These are phyloP conservation scores for Thera britannica DNA, from an alignment of 2,888 invertebrate species.

Conservation along the genomic window DNA sequence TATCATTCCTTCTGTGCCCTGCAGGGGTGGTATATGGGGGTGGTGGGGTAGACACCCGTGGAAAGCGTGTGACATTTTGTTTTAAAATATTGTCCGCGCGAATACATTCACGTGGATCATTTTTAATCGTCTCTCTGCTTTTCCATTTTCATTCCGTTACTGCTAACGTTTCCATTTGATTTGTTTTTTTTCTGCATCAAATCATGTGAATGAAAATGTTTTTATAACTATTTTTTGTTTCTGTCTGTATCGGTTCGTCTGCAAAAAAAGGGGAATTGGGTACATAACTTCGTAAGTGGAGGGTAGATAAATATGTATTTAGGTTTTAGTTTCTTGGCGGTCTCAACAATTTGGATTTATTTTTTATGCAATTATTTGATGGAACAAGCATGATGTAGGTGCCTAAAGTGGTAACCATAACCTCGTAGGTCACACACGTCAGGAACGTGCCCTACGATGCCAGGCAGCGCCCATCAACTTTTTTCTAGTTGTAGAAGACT, in stretches of 20 bases:
- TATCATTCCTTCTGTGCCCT: conserved; percentile 35
- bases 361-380: too few species aligned
- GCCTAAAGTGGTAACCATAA: too few species aligned
- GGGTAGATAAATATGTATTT: too few species aligned
- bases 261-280: too few species aligned
- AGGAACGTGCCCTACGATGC: too few species aligned
- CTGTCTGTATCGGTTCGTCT: neutral
- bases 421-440: too few species aligned
- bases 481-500: too few species aligned
- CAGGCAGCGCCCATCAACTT: too few species aligned
- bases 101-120: conserved; percentile 82
- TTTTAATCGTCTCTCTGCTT: conserved; percentile 76
- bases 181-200: conserved; percentile 26
- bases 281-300: too few species aligned
- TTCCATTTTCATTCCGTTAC: conserved; percentile 55
- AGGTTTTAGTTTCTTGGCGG: too few species aligned
- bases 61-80: conserved; percentile 85
- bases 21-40: conserved; percentile 43
- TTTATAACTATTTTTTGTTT: conserved; percentile 2
- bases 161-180: conserved; percentile 31
- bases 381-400: too few species aligned
- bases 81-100: conserved; percentile 84
- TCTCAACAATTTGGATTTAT: too few species aligned
- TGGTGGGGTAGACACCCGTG: conserved; percentile 70
- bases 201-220: conserved; percentile 3